Base-by-base conservation (phyloP, 64 coral and sea anemone genomes). In the Montipora foliosa region DNA sequence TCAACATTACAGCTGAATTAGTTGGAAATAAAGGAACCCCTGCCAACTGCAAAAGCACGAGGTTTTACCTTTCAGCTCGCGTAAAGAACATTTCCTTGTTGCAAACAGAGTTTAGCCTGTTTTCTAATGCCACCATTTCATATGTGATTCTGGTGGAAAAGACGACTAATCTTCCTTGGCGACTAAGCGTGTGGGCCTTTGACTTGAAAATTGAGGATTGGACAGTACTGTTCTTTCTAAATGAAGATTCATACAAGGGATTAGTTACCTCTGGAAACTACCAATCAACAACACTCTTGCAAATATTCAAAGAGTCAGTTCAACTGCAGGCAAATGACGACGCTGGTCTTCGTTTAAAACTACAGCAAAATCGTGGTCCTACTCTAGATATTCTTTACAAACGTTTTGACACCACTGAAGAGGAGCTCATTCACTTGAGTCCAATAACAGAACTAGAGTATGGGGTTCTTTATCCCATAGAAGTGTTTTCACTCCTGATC, bases 121-220 rank as follows among this genome's bases (percentile, higher is more conserved):
- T 93, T 51, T 6, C 52, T 3, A 93, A 83, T 50, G 76, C 75
- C 4, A 78, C 44, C 3, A 47, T 86, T 24, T 78, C 91, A 17
- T 78, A 87, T 13, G 57, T 93, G 29, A 66, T 47, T 66, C 49
- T 93, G 12, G 75, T 79, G 15, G 91, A 93, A 77, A 55, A 16
- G 25, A 53, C 69, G 20, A 84, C 91, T 1, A 45, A 47, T 19
- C 81, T 93, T 67, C 69, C 81, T 62, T 93, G 91, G 91, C 91
- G 91, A 47, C 47, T 29, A 44, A 93, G 57, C 59, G 82, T 62
- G 17, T 78, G 82, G 51, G 61, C 82, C 8, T 86, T 93, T 21
- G 81, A 74, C 19, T 49, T 78, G 20, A 21, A 66, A 8, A 68
- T 79, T 81, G 75, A 75, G 24, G 73, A 87, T 29, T 93, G 91